Evolutionary conservation across 2,797 vertebrate species (phyloP), one percentile per base, ranked within the genome.

Genomic region (Myripristis murdjan): DNA sequence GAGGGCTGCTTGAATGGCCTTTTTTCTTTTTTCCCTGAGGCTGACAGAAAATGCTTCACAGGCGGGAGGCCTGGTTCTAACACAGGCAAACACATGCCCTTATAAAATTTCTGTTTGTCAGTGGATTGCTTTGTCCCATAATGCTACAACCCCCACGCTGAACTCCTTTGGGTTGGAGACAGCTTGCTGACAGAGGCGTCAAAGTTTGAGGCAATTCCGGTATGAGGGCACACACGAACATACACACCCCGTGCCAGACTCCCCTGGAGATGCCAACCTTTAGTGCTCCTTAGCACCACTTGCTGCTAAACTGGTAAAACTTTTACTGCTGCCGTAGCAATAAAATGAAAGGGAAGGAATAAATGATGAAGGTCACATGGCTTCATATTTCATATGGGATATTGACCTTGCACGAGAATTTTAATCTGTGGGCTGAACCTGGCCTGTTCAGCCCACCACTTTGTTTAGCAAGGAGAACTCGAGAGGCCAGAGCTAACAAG

Each of bases 301-400:
- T 47, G 64, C 70, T 69, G 73, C 66, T 64, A 51, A 60, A 65
- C 51, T 47, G 59, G 64, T 51, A 64, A 71, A 68, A 76, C 67
- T 37, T 61, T 73, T 57, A 61, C 68, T 37, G 62, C 56, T 77
- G 72, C 64, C 53, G 12, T 8, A 22, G 52, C 65, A 61, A 56
- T 72, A 64, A 62, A 74, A 62, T 9, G 57, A 4, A 72, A 52
- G 46, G 70, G 46, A 82, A 58, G 58, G 39, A 75, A 77, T 73
- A 74, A 75, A 69, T 51, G 14, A 18, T 75, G 82, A 90, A 89
- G 86, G 87, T 89, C 81, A 87, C 52, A 26, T 57, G 51, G 64
- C 41, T 82, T 82, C 58, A 28, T 61, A 58, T 82, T 82, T 83
- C 56, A 78, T 63, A 53, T 43, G 49, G 48, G 65, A 70, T 64